Conservation (phyloP, 2,888 invertebrate species). For the Nephrotoma flavescens region DNA sequence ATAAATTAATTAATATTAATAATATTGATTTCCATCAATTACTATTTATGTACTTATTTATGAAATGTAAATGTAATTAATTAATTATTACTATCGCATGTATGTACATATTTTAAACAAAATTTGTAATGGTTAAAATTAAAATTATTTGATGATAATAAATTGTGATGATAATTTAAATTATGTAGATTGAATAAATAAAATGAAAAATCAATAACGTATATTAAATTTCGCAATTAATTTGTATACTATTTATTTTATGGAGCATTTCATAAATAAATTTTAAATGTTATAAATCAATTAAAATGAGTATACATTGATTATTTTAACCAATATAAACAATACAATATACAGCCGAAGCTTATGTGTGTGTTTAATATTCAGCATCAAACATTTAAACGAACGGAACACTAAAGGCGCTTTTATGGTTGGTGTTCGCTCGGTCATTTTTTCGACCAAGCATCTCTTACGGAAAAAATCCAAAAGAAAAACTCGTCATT, state of each 20-base stretch:
- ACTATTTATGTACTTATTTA: not conserved
- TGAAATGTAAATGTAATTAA: not conserved
- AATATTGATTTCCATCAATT: not conserved
- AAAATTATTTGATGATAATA: not conserved
- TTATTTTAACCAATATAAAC: too few relatives aligned
- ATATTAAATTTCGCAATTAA: not conserved
- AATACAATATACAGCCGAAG: too few relatives aligned
- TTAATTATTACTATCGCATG: not conserved
- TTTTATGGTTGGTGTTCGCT: too few relatives aligned
- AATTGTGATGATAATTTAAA: not conserved
- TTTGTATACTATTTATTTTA: not conserved
- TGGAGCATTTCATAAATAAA: not conserved
- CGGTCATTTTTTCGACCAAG: too few relatives aligned
- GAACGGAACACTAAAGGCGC: too few relatives aligned
- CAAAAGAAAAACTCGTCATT: too few relatives aligned
- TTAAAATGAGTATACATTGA: not conserved
- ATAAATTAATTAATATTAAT: too few relatives aligned
- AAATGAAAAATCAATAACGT: not conserved
- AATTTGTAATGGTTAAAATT: not conserved
- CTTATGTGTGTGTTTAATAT: too few relatives aligned
- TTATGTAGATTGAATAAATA: not conserved
- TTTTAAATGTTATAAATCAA: not conserved
- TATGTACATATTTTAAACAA: not conserved
- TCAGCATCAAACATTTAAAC: too few relatives aligned
- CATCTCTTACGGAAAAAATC: too few relatives aligned